Conservation (phyloP, 2,113 vertebrate species). For the Girardinichthys multiradiatus region DNA sequence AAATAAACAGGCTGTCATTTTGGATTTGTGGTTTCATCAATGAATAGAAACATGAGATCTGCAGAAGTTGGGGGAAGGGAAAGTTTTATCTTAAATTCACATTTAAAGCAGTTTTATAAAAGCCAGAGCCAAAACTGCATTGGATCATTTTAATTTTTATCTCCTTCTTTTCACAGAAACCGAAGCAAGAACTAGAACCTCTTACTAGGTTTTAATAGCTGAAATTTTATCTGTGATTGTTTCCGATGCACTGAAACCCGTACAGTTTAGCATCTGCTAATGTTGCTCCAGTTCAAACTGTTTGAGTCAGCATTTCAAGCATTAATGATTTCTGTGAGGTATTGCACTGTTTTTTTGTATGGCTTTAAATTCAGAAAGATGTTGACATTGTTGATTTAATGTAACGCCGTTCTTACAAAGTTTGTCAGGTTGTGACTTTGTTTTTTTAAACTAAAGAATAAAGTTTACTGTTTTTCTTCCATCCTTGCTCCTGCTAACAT, state of each 20-base stretch:
- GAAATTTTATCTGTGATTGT: conserved; percentile 16
- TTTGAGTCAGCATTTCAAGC: neutral
- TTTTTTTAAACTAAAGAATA: too few relatives aligned
- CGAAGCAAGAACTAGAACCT: neutral
- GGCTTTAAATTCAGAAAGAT: neutral
- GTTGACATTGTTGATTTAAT: neutral
- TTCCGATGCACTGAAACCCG: neutral
- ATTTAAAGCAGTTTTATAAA: too few relatives aligned
- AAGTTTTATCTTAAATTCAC: neutral
- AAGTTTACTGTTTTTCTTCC: neutral
- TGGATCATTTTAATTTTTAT: neutral
- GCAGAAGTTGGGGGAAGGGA: neutral
- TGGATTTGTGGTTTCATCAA: too few relatives aligned
- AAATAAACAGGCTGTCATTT: neutral
- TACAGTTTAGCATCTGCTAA: neutral
- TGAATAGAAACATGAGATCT: too few relatives aligned
- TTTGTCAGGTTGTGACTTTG: neutral
- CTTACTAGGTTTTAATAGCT: conserved; percentile 11
- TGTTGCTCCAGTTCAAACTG: neutral
- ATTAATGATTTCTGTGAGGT: neutral
- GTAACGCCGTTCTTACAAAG: neutral
- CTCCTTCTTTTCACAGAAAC: conserved; percentile 25
- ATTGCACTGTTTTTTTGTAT: neutral
- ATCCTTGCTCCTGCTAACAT: neutral
- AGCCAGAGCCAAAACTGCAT: neutral